Evolutionary conservation across 2,797 vertebrate genomes (phyloP).

Genomic region (Sebastes alutus): DNA sequence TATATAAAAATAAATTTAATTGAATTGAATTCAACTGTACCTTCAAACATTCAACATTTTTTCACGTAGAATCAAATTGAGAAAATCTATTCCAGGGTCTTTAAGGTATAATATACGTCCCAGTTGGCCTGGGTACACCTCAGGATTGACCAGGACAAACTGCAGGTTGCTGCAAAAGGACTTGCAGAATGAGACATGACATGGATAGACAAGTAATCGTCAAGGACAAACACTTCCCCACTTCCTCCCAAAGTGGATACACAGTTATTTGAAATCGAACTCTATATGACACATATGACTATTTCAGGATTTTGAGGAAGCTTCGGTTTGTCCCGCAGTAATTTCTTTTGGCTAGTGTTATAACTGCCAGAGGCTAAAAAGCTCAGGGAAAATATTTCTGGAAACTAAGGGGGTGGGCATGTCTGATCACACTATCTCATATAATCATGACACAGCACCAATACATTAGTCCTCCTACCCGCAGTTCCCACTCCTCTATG

Average conservation of each 20-base stretch:
- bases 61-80: neutral
- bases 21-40: too few relatives aligned
- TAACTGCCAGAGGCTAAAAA: constrained; percentile 30
- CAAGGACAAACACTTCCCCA: neutral
- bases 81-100: neutral
- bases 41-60: too few relatives aligned
- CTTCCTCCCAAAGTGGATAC: neutral
- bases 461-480: constrained; percentile 43
- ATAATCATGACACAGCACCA: constrained; percentile 41
- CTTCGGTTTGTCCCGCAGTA: constrained; percentile 3
- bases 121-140: neutral
- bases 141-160: neutral
- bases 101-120: neutral
- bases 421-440: constrained; percentile 45
- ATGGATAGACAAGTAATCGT: neutral
- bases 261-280: neutral
- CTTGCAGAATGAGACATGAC: neutral
- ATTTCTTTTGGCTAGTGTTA: constrained; percentile 9
- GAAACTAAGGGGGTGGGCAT: constrained; percentile 43
- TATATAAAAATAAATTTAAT: too few relatives aligned
- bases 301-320: neutral
- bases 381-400: constrained; percentile 41
- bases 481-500: constrained; percentile 19
- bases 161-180: too few relatives aligned
- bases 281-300: neutral